Conservation (phyloP, 1,140 invertebrate species). For the Drosophila subpulchrella region DNA sequence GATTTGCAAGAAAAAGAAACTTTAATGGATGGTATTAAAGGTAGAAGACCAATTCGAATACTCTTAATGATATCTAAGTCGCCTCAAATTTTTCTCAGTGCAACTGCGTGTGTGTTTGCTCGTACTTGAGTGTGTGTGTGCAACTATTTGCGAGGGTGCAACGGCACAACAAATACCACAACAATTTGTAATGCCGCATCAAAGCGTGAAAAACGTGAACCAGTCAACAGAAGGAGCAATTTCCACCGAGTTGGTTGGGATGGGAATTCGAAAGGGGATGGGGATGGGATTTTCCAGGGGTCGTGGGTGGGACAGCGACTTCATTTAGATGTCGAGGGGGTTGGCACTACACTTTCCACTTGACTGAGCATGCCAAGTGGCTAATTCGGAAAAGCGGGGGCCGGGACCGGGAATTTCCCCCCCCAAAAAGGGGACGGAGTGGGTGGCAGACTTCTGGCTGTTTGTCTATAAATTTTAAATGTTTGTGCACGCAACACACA, state of each 20-base stretch:
- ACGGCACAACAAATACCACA: constrained; percentile 49
- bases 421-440: not conserved
- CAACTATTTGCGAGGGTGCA: constrained; percentile 51
- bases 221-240: constrained; percentile 41
- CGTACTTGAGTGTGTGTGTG: constrained; percentile 12
- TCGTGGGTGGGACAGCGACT: constrained; percentile 14
- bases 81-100: not conserved
- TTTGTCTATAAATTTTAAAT: constrained; percentile 58
- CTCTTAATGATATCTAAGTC: not conserved
- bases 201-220: constrained; percentile 50
- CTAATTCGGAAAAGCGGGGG: constrained; percentile 25
- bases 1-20: too few species aligned
- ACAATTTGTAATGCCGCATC: constrained; percentile 55
- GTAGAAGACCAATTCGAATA: not conserved
- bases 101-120: constrained; percentile 3
- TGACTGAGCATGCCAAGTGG: constrained; percentile 52
- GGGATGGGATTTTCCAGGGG: not conserved
- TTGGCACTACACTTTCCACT: constrained; percentile 41
- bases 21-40: too few species aligned
- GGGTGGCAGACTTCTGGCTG: constrained; percentile 2
- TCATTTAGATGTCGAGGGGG: constrained; percentile 27
- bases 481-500: constrained; percentile 53
- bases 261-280: not conserved
- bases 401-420: not conserved
- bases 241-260: constrained; percentile 13